Base-by-base conservation (phyloP, 2,888 invertebrate species). In the Meganola albula region DNA sequence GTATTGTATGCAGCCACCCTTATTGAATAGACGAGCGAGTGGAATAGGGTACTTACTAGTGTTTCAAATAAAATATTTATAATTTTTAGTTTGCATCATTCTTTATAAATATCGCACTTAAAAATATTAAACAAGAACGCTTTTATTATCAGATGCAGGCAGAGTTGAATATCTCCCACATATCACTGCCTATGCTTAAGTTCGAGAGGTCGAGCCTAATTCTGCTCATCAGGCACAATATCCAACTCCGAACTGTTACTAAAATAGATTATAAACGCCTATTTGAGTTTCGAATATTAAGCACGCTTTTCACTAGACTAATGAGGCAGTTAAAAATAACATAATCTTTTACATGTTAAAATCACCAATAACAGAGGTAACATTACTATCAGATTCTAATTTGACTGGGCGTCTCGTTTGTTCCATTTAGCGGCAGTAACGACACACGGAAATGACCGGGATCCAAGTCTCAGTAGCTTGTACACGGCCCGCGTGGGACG, bases 1-100 rank as follows among this genome's bases (percentile, higher is more conserved):
- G 72, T 69, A 68, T 70, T 71, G 74, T 77, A 65, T 77, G 73
- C 73, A 64, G 61, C 63, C 54, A 63, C 74, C 78, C 66, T 78
- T 74, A 76, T 63, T 53, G 55, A 52, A 50, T 34, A 12, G 34
- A 47, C 46, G 39, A 43, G 16, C 49, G 36, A 46, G n/a, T 20
- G 20, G 20, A 7, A 20, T n/a, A 20, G n/a, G 20, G 8, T 5
- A 20, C n/a, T 20, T 20, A n/a, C n/a, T n/a, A 20, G n/a, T 20
- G 16, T 7, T 20, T 20, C 3, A 20, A 20, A n/a, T n/a, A 7
- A 5, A 20, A n/a, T 7, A 5, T 7, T n/a, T 20, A 16, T 20
- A n/a, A 20, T 20, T 7, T 7, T 5, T 20, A n/a, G 20, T n/a
- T 3, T 20, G 20, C 7, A 20, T 20, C 3, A 20, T 5, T 20